Base-by-base conservation (phyloP, 1,140 invertebrate species). In the Epicauta chinensis region DNA sequence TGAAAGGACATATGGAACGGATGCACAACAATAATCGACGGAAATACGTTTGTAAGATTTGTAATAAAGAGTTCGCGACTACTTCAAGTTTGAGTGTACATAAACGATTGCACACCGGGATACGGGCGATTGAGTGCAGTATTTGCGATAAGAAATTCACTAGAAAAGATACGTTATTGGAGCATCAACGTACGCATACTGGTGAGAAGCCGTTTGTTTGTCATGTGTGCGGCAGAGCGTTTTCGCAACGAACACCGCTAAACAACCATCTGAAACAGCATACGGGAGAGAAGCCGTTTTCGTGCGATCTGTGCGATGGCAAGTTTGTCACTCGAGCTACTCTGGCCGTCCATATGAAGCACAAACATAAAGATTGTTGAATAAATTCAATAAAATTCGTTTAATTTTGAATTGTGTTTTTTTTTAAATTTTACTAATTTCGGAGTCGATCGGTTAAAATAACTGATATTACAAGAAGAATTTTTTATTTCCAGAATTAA, bases 201-300 rank as follows among this genome's bases (percentile, higher is more conserved):
- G 77, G 77, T 47, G 81, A 84, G 57, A 82, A 83, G 56, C 81
- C 83, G 0, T 85, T 81, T 62, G 59, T 78, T 2, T 83, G 81
- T 60, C 67, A 73, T 2, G 61, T 74, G 6, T 83, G 81, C 53
- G 77, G 77, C 3, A 81, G 80, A 60, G 73, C 72, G 0, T 85
- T 84, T 56, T 76, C 84, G 60, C 83, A 87, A 45, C 75, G 79
- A 34, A 87, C 87, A 32, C 85, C 91, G 59, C 81, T 92, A 71
- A 88, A 83, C 37, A 79, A 89, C 14, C 93, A 95, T 64, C 81
- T 89, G 76, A 80, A 82, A 30, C 84, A 83, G n/a, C 87, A 91
- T 61, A 73, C 75, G 1, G 77, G 81, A 11, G 65, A 67, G 30
- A 60, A 53, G 29, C 62, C 62, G 11, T 86, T 79, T 56, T 23